Evolutionary conservation across 2,113 vertebrate genomes (phyloP), one percentile per base, ranked within the genome.

Genomic region (Paedocypris sp.): DNA sequence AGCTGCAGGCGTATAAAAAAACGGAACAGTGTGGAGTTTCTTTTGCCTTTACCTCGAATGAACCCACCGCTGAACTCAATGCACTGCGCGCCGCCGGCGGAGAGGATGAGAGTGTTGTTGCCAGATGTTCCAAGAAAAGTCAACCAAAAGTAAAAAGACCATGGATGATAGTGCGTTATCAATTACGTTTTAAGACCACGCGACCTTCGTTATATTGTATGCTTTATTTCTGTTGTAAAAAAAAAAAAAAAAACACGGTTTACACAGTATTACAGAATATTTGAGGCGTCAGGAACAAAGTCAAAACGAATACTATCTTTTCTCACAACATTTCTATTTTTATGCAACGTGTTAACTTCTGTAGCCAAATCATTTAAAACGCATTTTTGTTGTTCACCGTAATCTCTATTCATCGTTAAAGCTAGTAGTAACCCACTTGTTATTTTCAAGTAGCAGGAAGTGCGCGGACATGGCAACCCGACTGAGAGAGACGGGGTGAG

Each of bases 11-110:
- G 63, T 73, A 54, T 42, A 64, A 73, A 80, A 57, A 70, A 52
- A 73, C 69, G 68, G 61, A 80, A 68, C 75, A 77, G 80, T 80
- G 79, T 76, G 80, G 75, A 75, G 79, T 77, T 76, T 79, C 80
- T 81, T 35, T 78, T 77, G 75, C 79, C 69, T 68, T 86, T 85
- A 86, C 84, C 85, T 85, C 77, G 75, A 73, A 76, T 85, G 82
- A 87, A 85, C 85, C 76, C 77, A 65, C 68, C 8, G 61, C 74
- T 83, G 81, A 85, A 84, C 84, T 77, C 81, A 69, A 71, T 82
- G 82, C 82, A 84, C 82, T 79, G 75, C 74, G 38, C 51, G 39
- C 38, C 62, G 58, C 51, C 62, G 68, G 51, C 51, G 56, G 38
- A 36, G 46, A 50, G 51, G 51, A 58, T 50, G 59, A 23, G 58